These are phyloP conservation scores for Sesamia inferens DNA, from an alignment of 2,888 invertebrate species.

Conservation along the genomic window DNA sequence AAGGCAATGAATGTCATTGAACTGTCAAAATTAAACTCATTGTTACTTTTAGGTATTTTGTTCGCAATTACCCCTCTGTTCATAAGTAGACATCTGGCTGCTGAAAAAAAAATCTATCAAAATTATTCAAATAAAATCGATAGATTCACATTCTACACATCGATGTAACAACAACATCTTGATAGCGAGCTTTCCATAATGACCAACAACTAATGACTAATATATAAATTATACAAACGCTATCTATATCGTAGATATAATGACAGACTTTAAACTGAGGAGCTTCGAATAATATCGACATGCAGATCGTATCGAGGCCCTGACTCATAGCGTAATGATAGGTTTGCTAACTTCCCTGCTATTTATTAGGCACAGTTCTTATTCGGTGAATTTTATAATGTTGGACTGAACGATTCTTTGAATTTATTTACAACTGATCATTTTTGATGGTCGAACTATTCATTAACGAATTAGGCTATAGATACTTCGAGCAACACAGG, in stretches of 20 bases:
- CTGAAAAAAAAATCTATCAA: neutral
- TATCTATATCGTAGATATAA: constrained; percentile 66
- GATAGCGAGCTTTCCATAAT: constrained; percentile 60
- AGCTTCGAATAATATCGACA: constrained; percentile 62
- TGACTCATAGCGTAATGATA: constrained; percentile 82
- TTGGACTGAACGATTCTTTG: constrained; percentile 69
- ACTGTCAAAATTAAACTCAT: too few species aligned
- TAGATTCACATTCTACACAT: constrained; percentile 16
- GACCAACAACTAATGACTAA: constrained; percentile 59
- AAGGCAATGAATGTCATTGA: too few species aligned
- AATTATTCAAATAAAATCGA: constrained; percentile 4
- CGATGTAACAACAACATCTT: constrained; percentile 53
- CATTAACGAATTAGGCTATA: constrained; percentile 63
- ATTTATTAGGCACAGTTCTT: constrained; percentile 76
- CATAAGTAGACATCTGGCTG: too few species aligned
- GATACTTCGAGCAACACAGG: too few species aligned
- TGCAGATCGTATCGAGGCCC: constrained; percentile 71
- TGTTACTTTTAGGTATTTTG: too few species aligned
- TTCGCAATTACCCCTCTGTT: too few species aligned
- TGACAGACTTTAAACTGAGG: constrained; percentile 68
- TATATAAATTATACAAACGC: constrained; percentile 64
- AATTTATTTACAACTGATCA: constrained; percentile 67
- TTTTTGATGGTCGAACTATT: constrained; percentile 63
- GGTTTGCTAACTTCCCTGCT: constrained; percentile 72
- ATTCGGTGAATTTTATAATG: constrained; percentile 79